A percentile compares a stretch with the other conserved stretches of the same genome.
Conservation (phyloP, 2,797 vertebrate species). For the Etheostoma perlongum region DNA sequence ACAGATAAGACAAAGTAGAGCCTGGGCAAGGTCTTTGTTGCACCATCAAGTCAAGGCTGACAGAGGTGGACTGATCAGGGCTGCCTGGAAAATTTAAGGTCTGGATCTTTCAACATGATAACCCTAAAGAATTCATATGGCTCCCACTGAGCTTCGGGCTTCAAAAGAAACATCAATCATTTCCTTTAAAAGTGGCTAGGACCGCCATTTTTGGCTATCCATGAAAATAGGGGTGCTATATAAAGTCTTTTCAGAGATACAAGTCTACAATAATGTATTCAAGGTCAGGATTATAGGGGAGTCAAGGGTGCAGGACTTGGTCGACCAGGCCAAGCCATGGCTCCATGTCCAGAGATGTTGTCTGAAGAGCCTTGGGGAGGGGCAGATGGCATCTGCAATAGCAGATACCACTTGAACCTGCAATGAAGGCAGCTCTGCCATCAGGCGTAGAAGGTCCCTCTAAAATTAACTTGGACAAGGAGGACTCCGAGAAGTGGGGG, state of each 20-base stretch:
- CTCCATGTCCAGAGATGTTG: neutral
- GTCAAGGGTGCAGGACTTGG: neutral
- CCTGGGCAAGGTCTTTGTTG: neutral
- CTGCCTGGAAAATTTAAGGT: neutral
- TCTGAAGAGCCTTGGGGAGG: neutral
- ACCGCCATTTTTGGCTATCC: neutral
- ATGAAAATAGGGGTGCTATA: neutral
- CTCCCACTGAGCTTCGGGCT: neutral
- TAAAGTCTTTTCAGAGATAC: neutral
- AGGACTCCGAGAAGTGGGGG: too few relatives aligned
- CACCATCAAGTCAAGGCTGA: neutral
- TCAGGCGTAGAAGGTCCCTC: neutral
- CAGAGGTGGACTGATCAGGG: neutral
- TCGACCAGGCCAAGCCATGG: neutral
- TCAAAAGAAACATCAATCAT: slow-evolving; percentile 2
- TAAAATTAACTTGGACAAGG: neutral
- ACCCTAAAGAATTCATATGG: neutral
- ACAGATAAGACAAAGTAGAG: neutral
- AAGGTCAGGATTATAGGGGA: neutral
- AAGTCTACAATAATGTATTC: neutral
- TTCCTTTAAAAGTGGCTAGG: too few relatives aligned
- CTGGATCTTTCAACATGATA: neutral
- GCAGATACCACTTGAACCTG: neutral
- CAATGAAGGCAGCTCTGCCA: neutral
- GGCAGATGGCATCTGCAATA: neutral